Evolutionary conservation across 2,888 invertebrate species (phyloP), one percentile per base, ranked within the genome.

Genomic region (Opisthograptis luteolata): DNA sequence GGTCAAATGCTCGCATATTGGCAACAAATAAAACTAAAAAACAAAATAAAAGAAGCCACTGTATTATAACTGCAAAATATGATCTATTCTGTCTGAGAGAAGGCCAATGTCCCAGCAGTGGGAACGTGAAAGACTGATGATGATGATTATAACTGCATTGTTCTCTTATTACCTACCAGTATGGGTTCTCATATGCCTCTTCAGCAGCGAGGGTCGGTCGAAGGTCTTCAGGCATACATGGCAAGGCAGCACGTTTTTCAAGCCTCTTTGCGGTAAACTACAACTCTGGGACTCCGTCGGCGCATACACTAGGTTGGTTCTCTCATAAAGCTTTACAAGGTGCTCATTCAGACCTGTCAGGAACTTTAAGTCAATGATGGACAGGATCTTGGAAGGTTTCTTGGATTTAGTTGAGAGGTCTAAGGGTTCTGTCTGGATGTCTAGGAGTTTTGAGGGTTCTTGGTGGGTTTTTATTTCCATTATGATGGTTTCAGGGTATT

Each of bases 151-250:
- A n/a, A n/a, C n/a, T n/a, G n/a, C n/a, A n/a, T n/a, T n/a, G n/a
- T n/a, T n/a, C n/a, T n/a, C n/a, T 6, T 10, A 5, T 1, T 1
- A 60, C 39, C 64, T 78, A 92, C 94, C 94, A 47, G 94, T 94
- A 68, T 94, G 94, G 0, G 94, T 94, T 39, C 94, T 79, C 83
- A 94, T 91, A 67, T 94, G 94, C 55, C 94, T 77, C 62, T 93
- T 94, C 55, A 94, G 70, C 46, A 94, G 70, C 0, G 94, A 94
- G 0, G 94, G 94, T 32, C 94, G 80, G 64, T 94, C 94, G 64
- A 94, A 94, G 13, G 92, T 92, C 80, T 94, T 94, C 35, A 92
- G 82, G 64, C 94, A 94, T 0, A 92, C 92, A 28, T 93, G 92
- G 65, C 94, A 94, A 0, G 90, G 89, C 40, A 90, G 69, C 3